These are phyloP conservation scores for Amiota mariae DNA, from an alignment of 2,888 invertebrate species.

Conservation along the genomic window DNA sequence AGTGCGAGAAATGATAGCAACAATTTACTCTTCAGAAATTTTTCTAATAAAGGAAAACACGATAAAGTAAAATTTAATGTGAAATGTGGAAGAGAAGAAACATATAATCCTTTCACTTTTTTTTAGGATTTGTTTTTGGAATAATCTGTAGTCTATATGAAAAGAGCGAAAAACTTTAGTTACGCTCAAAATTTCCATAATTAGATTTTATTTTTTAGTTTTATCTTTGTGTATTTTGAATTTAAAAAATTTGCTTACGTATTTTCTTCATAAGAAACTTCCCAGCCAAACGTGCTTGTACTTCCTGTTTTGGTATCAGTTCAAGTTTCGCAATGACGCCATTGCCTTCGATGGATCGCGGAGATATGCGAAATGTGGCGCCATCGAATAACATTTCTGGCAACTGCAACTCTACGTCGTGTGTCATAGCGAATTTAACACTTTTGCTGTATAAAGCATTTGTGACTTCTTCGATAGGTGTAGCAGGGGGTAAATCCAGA, in stretches of 20 bases:
- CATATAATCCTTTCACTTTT: not conserved
- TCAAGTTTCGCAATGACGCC: constrained; percentile 85
- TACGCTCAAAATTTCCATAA: not conserved
- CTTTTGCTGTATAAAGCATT: constrained; percentile 82
- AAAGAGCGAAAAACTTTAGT: not conserved
- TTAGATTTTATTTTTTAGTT: not conserved
- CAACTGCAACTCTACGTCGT: constrained; percentile 82
- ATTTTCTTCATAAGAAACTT: constrained; percentile 76
- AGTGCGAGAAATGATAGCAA: constrained; percentile 84
- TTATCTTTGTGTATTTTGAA: not conserved
- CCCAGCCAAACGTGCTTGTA: constrained; percentile 75
- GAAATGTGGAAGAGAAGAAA: not conserved
- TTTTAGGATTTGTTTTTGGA: not conserved
- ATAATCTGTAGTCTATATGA: not conserved
- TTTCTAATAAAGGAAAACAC: constrained; percentile 75
- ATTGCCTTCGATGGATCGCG: constrained; percentile 81
- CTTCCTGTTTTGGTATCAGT: constrained; percentile 76
- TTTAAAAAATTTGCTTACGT: constrained; percentile 60
- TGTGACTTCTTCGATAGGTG: constrained; percentile 84
- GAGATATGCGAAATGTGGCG: constrained; percentile 82
- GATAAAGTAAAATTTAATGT: not conserved
- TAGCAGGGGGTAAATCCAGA: constrained; percentile 67
- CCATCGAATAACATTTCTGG: constrained; percentile 85
- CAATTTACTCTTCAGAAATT: constrained; percentile 84
- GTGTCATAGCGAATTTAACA: constrained; percentile 83